Evolutionary conservation across 2,797 vertebrate species (phyloP).

Genomic region (Sebastes dallii): DNA sequence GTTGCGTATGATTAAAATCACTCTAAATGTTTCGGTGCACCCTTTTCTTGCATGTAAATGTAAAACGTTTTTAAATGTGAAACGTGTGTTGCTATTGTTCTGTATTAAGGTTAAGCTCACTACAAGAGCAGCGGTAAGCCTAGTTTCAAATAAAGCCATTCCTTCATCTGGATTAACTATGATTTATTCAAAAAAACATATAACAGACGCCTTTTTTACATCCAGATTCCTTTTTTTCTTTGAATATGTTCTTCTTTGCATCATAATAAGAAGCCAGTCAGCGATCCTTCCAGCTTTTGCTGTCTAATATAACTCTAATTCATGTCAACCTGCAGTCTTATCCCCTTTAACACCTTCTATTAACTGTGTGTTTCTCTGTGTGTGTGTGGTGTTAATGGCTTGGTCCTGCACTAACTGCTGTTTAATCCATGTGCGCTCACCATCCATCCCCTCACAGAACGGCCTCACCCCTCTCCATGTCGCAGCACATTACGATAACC

Average conservation of each 20-base stretch:
- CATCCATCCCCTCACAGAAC: conserved; percentile 86
- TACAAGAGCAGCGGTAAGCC: conserved; percentile 57
- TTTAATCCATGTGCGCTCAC: conserved; percentile 69
- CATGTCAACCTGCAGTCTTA: conserved; percentile 16
- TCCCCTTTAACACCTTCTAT: conserved; percentile 44
- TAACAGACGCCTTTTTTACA: conserved; percentile 37
- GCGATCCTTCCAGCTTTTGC: conserved; percentile 34
- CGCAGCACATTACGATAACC: conserved; percentile 98
- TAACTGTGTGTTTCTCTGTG: conserved; percentile 8
- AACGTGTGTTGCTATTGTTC: conserved; percentile 32
- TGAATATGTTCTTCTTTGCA: conserved; percentile 41
- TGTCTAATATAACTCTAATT: conserved; percentile 50
- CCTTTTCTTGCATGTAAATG: neutral
- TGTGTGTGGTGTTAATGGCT: conserved; percentile 15
- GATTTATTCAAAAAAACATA: conserved; percentile 26
- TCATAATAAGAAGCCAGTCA: conserved; percentile 58
- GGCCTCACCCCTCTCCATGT: conserved; percentile 98
- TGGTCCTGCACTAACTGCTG: conserved; percentile 63
- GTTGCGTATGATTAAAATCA: neutral
- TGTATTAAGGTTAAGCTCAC: conserved; percentile 63
- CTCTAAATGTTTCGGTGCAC: neutral
- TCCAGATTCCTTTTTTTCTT: neutral
- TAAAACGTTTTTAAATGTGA: conserved; percentile 27
- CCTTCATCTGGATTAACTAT: conserved; percentile 53
- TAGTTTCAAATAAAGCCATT: conserved; percentile 23